These are phyloP conservation scores for Megaptera novaeangliae DNA, from an alignment of 2,113 vertebrate genomes.

Conservation along the genomic window DNA sequence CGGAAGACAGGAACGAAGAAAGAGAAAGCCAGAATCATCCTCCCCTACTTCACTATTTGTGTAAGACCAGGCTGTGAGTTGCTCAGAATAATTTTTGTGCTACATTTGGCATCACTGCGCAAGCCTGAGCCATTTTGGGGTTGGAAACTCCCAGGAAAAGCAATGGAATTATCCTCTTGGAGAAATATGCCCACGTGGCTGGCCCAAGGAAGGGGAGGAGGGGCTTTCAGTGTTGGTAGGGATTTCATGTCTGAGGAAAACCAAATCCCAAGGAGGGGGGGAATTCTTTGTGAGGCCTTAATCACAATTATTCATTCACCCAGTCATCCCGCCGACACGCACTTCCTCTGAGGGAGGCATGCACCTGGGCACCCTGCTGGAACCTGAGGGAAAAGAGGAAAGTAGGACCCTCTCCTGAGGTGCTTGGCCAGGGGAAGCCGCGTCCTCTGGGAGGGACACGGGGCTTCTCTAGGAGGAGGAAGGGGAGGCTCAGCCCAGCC, in stretches of 20 bases:
- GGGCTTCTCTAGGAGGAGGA: neutral
- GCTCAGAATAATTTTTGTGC: constrained; percentile 13
- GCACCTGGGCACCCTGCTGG: neutral
- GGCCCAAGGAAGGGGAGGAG: neutral
- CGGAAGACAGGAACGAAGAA: neutral
- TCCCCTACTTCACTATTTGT: neutral
- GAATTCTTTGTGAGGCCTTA: neutral
- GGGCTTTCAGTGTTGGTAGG: neutral
- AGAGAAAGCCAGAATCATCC: neutral
- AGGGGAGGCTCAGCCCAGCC: neutral
- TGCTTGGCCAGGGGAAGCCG: neutral
- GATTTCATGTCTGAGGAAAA: neutral
- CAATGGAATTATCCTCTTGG: neutral
- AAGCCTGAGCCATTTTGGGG: constrained; percentile 21
- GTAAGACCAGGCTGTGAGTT: neutral
- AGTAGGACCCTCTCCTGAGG: neutral
- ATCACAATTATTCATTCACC: neutral
- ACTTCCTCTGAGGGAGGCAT: neutral
- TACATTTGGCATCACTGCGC: neutral
- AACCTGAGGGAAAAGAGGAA: neutral
- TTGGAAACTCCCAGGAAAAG: constrained; percentile 37
- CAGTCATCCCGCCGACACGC: neutral
- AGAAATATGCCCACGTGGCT: neutral
- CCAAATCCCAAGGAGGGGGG: neutral
- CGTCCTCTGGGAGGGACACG: neutral